Base-by-base conservation (phyloP, 2,888 invertebrate species). In the Melitaea athalia region DNA sequence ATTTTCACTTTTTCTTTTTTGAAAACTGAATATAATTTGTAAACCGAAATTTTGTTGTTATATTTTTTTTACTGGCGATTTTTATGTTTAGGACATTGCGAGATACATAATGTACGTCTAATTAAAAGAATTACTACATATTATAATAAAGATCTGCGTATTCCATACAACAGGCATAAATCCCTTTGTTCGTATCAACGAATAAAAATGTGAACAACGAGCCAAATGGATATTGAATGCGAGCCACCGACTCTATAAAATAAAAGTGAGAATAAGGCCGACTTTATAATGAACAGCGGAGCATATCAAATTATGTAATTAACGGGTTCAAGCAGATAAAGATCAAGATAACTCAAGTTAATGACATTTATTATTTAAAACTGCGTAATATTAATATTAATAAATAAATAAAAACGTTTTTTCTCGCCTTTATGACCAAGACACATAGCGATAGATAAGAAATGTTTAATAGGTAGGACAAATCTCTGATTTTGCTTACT, bases 101-200 rank as follows among this genome's bases (percentile, higher is more conserved):
- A 5, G 45, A 14, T 12, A 47, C 11, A 43, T 14, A 47, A 47
- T 11, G 3, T 3, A 14, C 45, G 11, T 24, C 24, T 47, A 47
- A 47, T 47, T 47, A 47, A 47, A 10, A 52, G 4, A 11, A 31
- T 24, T 31, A 1, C 12, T 31, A n/a, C n/a, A n/a, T n/a, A n/a
- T n/a, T n/a, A 12, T 2, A 31, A 14, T 53, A 14, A 31, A 12
- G 12, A 11, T 31, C 24, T 31, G 31, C 14, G 31, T 12, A 14
- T 6, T 4, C 24, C 24, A 53, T 31, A 53, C 24, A 53, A 31
- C 14, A 31, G 14, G 31, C 14, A 31, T 31, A 53, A 24, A 53
- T 31, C 31, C 53, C 12, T 53, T 53, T 53, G 53, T 53, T 53
- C 31, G 53, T 17, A 53, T 3, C 53, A 14, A 12, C 53, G 53